Evolutionary conservation across 2,888 invertebrate species (phyloP).

Genomic region (Torymus auratus): DNA sequence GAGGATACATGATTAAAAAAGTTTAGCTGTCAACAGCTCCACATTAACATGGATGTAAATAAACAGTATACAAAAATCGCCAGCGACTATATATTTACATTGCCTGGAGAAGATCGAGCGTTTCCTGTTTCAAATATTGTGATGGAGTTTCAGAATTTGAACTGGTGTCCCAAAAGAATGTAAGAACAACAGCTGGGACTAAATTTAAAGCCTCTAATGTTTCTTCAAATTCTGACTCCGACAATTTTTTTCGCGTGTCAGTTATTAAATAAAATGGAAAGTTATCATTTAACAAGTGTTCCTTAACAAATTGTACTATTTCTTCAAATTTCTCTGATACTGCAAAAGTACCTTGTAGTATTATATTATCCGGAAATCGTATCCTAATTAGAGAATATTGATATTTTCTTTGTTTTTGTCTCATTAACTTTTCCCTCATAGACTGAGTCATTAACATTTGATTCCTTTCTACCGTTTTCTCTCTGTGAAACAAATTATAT

Average conservation of each 20-base stretch:
- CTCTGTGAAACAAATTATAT: constrained; percentile 75
- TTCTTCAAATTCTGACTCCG: constrained; percentile 80
- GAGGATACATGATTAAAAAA: constrained; percentile 1
- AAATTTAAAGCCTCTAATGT: constrained; percentile 87
- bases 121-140: constrained; percentile 86
- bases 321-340: constrained; percentile 87
- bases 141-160: constrained; percentile 78
- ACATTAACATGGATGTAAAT: constrained; percentile 15
- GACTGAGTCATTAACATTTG: constrained; percentile 94
- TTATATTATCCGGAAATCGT: constrained; percentile 91
- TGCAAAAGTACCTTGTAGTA: constrained; percentile 92
- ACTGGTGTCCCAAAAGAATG: constrained; percentile 84
- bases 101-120: constrained; percentile 75
- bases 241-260: constrained; percentile 83
- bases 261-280: constrained; percentile 85
- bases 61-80: constrained; percentile 45
- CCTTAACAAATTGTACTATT: constrained; percentile 88
- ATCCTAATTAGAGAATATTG: constrained; percentile 91
- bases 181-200: constrained; percentile 89
- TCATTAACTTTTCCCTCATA: constrained; percentile 94
- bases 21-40: constrained; percentile 41
- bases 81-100: constrained; percentile 54
- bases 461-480: constrained; percentile 87
- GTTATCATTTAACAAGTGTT: constrained; percentile 84
- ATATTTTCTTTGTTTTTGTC: constrained; percentile 88